Conservation (phyloP, 1,140 invertebrate genomes). For the Armadillidium nasatum region DNA sequence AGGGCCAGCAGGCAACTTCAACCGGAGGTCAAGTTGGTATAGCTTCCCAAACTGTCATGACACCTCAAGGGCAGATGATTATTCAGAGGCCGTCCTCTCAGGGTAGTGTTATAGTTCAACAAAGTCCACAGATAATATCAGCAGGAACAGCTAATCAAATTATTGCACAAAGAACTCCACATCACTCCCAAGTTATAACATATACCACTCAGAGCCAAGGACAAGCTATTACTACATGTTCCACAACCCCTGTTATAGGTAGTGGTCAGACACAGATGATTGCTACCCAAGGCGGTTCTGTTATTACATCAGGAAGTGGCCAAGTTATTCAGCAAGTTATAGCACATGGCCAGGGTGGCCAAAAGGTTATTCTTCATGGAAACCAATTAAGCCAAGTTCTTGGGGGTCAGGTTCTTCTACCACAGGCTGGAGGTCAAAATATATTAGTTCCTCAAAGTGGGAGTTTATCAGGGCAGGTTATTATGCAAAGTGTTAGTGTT, state of each 20-base stretch:
- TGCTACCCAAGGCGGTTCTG: neutral
- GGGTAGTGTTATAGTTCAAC: slow-evolving; percentile 32
- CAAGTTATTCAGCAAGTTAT: slow-evolving; percentile 38
- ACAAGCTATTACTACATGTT: neutral
- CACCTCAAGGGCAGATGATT: slow-evolving; percentile 37
- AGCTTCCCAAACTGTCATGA: slow-evolving; percentile 33
- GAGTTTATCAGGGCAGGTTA: slow-evolving; percentile 38
- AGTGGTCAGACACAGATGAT: neutral
- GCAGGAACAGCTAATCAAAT: slow-evolving; percentile 26
- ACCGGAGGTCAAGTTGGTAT: slow-evolving; percentile 21
- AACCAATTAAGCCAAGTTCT: slow-evolving; percentile 37
- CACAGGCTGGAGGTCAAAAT: slow-evolving; percentile 38
- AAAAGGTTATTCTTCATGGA: slow-evolving; percentile 43
- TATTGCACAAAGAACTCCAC: neutral
- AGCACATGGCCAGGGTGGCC: slow-evolving; percentile 37
- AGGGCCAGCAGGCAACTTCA: slow-evolving; percentile 29
- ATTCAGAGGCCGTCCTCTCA: slow-evolving; percentile 32
- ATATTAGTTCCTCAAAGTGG: slow-evolving; percentile 34
- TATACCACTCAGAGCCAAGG: neutral
- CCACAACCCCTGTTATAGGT: neutral
- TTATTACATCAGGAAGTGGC: slow-evolving; percentile 14
- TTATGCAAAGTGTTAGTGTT: slow-evolving; percentile 34
- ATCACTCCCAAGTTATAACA: neutral
- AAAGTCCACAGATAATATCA: slow-evolving; percentile 34
- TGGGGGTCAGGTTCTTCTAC: slow-evolving; percentile 41